Evolutionary conservation across 1,140 invertebrate genomes (phyloP), one percentile per base, ranked within the genome.

Genomic region (Melanaphis sacchari): DNA sequence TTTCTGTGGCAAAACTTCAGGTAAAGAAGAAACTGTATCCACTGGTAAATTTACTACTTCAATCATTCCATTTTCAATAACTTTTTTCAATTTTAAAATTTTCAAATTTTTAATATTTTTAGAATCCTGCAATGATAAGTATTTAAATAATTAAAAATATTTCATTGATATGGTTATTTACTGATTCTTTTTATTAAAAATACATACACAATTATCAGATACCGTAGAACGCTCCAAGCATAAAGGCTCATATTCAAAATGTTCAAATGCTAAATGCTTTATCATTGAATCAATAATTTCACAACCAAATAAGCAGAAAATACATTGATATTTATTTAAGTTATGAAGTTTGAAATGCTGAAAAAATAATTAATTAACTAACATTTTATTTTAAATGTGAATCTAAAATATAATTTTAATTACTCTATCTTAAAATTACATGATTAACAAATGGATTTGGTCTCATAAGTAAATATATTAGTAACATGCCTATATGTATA

Each of bases 181-280:
- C 36, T n/a, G 31, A 90, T 40, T 90, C 38, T 89, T 52, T 18
- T 31, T 15, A 41, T 59, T 40, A 66, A 90, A 66, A 43, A 43
- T 90, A 1, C 54, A 1, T 93, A 93, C 91, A 54, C 36, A 21
- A 84, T 8, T 24, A 26, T 52, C 15, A 54, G 40, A 7, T 40
- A 38, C n/a, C 18, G 36, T 36, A 85, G 76, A 85, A 49, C 91
- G 91, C 36, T 85, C 81, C 84, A 93, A n/a, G n/a, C 76, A 93
- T 85, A 93, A 31, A 54, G 91, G n/a, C 2, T 93, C 46, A 54
- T 93, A 93, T 84, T 93, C 91, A 84, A 93, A 93, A 84, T 93
- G 91, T 93, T 93, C 91, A 26, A 85, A 85, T 5, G 91, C 41
- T 54, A 93, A 59, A 52, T 93, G 91, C 2, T 26, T 40, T 52